A percentile compares a stretch with the other conserved stretches of the same genome.
Evolutionary conservation across 1,140 invertebrate genomes (phyloP).

Genomic region (Prorops nasuta): DNA sequence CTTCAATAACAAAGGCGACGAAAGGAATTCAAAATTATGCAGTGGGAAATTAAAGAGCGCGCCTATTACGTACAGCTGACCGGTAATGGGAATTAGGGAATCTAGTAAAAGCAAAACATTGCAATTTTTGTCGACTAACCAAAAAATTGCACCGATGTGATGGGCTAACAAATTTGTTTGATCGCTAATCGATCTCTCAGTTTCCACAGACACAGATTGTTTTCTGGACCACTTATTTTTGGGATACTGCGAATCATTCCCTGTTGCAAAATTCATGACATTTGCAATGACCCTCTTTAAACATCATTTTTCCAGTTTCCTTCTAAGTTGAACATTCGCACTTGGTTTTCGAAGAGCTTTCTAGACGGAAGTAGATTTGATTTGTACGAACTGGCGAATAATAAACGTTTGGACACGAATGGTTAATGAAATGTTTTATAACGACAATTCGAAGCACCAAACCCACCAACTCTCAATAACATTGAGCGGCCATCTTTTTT

Average conservation of each 20-base stretch:
- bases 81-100: too few species aligned
- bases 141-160: constrained; percentile 13
- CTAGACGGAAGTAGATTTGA: not conserved
- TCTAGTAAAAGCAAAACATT: constrained; percentile 19
- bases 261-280: constrained; percentile 41
- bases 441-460: not conserved
- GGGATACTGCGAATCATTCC: constrained; percentile 34
- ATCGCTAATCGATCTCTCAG: not conserved
- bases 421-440: too few species aligned
- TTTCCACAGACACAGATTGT: not conserved
- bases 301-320: constrained; percentile 20
- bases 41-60: constrained; percentile 2
- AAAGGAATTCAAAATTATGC: too few species aligned
- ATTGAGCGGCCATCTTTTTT: constrained; percentile 3
- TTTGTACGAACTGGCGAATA: not conserved
- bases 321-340: too few species aligned
- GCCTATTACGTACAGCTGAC: constrained; percentile 23
- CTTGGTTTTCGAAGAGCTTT: too few species aligned
- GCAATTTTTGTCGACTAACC: constrained; percentile 21
- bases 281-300: constrained; percentile 29
- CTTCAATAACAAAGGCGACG: too few species aligned
- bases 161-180: not conserved
- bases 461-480: constrained; percentile 3
- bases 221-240: constrained; percentile 30
- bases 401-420: not conserved